A percentile compares a stretch with the other conserved stretches of the same genome.
Evolutionary conservation across 1,140 invertebrate genomes (phyloP).

Genomic region (Orchestia grillus): DNA sequence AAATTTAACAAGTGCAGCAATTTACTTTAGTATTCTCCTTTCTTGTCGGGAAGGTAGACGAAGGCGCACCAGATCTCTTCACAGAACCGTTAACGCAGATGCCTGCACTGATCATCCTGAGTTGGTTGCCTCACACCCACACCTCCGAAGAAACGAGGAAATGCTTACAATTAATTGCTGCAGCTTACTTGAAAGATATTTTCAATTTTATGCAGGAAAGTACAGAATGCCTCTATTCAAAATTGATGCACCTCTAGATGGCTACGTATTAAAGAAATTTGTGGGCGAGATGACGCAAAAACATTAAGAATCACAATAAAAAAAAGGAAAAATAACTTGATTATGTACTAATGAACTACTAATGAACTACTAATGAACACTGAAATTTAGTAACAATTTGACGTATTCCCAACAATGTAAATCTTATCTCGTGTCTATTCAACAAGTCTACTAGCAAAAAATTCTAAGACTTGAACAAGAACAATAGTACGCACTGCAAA

Average conservation of each 20-base stretch:
- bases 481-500: background rate
- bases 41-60: background rate
- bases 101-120: background rate
- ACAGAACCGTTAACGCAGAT: background rate
- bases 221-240: background rate
- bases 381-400: background rate
- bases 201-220: background rate
- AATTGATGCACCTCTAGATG: background rate
- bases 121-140: background rate
- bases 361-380: background rate
- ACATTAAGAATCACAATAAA: too few relatives aligned
- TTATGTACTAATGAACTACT: background rate
- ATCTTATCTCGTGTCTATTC: background rate
- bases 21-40: too few relatives aligned
- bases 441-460: background rate
- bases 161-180: background rate
- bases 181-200: background rate
- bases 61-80: background rate
- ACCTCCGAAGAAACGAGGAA: background rate
- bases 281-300: too few relatives aligned
- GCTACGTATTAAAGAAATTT: background rate
- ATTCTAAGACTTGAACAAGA: background rate
- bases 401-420: background rate
- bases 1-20: too few relatives aligned
- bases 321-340: background rate